Evolutionary conservation across 2,888 invertebrate genomes (phyloP).

Genomic region (Eristalinus sepulchralis): DNA sequence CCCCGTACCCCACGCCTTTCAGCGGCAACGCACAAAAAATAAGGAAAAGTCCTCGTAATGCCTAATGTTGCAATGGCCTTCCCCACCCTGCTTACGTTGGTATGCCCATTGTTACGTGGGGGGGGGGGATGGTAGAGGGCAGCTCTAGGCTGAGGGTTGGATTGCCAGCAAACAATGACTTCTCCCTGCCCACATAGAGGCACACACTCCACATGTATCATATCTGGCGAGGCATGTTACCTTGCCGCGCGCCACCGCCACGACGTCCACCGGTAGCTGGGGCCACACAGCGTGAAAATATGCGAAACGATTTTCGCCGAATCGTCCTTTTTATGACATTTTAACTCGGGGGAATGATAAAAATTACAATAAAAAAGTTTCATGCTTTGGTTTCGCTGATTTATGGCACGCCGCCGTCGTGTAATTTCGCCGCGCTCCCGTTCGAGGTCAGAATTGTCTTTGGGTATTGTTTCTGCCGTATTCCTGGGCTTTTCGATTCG

Average conservation of each 20-base stretch:
- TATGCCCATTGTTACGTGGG: background rate
- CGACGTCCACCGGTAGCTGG: background rate
- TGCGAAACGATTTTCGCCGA: slow-evolving; percentile 73
- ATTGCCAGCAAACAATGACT: slow-evolving; percentile 52
- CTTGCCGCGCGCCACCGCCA: background rate
- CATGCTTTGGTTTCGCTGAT: slow-evolving; percentile 73
- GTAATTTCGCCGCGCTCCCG: slow-evolving; percentile 61
- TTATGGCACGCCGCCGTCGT: slow-evolving; percentile 73
- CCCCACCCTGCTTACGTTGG: background rate
- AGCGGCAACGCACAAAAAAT: background rate
- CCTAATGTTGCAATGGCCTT: slow-evolving; percentile 63
- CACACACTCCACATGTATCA: slow-evolving; percentile 24
- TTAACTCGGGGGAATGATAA: slow-evolving; percentile 74
- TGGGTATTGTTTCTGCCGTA: slow-evolving; percentile 61
- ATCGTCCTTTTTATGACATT: slow-evolving; percentile 74
- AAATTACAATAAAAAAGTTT: slow-evolving; percentile 74
- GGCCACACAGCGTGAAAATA: slow-evolving; percentile 71
- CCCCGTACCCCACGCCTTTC: slow-evolving; percentile 1
- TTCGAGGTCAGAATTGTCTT: slow-evolving; percentile 69
- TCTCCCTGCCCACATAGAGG: slow-evolving; percentile 24
- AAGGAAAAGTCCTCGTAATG: slow-evolving; percentile 50
- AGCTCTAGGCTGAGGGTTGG: slow-evolving; percentile 34
- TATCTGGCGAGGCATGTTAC: slow-evolving; percentile 31
- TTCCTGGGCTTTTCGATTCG: slow-evolving; percentile 23
- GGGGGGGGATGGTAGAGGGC: background rate